These are phyloP conservation scores for Meteorus cinctellus DNA, from an alignment of 2,888 invertebrate genomes.

Conservation along the genomic window DNA sequence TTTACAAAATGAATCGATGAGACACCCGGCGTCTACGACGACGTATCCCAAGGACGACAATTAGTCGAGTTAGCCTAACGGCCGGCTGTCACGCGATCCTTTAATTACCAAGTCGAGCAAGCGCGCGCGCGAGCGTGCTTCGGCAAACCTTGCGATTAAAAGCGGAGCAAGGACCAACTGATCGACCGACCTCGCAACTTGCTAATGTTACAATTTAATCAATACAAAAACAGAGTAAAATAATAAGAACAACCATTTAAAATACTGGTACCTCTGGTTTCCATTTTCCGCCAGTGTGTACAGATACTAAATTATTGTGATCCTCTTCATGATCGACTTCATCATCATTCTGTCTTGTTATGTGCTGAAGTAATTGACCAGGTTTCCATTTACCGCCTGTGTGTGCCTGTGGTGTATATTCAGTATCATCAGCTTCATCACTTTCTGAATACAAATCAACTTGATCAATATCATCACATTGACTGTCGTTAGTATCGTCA, in stretches of 20 bases:
- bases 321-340: constrained; percentile 63
- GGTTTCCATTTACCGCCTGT: constrained; percentile 87
- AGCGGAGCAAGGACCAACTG: constrained; percentile 39
- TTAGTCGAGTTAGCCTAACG: constrained; percentile 56
- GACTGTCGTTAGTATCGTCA: constrained; percentile 64
- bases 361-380: constrained; percentile 65
- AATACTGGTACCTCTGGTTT: constrained; percentile 71
- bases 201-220: constrained; percentile 16
- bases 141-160: constrained; percentile 50
- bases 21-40: constrained; percentile 29
- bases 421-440: constrained; percentile 68
- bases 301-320: constrained; percentile 72
- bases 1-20: constrained; percentile 25
- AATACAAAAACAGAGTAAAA: not conserved
- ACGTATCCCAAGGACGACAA: constrained; percentile 53
- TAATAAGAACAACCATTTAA: not conserved
- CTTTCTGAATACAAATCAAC: constrained; percentile 77
- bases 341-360: constrained; percentile 70
- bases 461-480: constrained; percentile 72
- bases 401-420: constrained; percentile 76
- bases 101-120: constrained; percentile 53
- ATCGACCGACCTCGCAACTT: not conserved
- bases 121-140: constrained; percentile 48
- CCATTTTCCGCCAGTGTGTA: constrained; percentile 81
- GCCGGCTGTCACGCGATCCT: constrained; percentile 55